These are phyloP conservation scores for Saturnia japonica DNA, from an alignment of 2,888 invertebrate species.

Conservation along the genomic window DNA sequence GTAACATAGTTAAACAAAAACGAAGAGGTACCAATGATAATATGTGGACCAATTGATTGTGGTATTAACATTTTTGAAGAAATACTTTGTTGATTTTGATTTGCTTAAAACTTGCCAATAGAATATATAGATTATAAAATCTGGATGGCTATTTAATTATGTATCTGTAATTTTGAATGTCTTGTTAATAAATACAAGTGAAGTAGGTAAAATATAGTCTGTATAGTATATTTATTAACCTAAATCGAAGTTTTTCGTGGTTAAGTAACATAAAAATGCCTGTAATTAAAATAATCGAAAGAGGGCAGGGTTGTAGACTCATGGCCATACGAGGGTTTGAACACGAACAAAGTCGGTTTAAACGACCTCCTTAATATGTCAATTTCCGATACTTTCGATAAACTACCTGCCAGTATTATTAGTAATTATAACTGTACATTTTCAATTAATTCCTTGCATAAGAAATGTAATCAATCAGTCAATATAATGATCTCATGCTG, in stretches of 20 bases:
- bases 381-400: slow-evolving; percentile 16
- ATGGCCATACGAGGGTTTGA: slow-evolving; percentile 4
- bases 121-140: not conserved
- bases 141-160: not conserved
- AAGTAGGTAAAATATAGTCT: not conserved
- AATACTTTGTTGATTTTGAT: no score
- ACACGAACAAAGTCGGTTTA: slow-evolving; percentile 13
- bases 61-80: no score
- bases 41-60: no score
- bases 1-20: no score
- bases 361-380: slow-evolving; percentile 18
- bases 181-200: not conserved
- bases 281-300: slow-evolving; percentile 18
- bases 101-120: no score
- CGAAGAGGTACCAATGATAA: no score
- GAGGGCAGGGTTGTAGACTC: slow-evolving; percentile 20
- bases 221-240: not conserved
- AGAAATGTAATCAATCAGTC: not conserved
- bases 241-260: slow-evolving; percentile 1
- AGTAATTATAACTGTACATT: not conserved
- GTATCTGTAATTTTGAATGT: not conserved
- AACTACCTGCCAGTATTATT: not conserved
- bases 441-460: not conserved
- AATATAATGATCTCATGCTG: not conserved
- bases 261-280: not conserved